phyloP scores from a whole-genome alignment of 2,797 vertebrate species.

The Momotus momota region DNA sequence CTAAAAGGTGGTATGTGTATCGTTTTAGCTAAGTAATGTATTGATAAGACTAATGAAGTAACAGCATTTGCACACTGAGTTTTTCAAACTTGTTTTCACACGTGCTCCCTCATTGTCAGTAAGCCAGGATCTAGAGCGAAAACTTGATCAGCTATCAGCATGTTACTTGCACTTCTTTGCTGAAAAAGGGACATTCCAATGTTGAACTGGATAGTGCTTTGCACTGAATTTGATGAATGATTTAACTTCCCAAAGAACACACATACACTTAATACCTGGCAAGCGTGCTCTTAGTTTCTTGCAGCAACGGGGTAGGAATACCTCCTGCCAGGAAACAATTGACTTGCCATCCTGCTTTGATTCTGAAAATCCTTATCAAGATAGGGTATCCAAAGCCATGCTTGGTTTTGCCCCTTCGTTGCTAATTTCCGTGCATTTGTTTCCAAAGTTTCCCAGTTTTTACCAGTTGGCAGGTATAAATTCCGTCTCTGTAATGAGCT shows the following conservation, averaged over 20 bases:
- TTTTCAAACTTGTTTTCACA: neutral
- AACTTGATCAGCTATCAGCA: neutral
- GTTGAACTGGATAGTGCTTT: neutral
- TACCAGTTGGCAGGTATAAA: conserved; percentile 58
- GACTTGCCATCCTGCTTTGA: conserved; percentile 12
- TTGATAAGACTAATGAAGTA: neutral
- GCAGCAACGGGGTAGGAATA: neutral
- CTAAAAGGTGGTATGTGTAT: neutral
- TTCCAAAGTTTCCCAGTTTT: conserved; percentile 59
- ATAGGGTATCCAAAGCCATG: neutral
- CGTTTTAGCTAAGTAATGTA: neutral
- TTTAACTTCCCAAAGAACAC: neutral
- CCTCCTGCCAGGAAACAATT: neutral
- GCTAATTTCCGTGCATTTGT: conserved; percentile 48
- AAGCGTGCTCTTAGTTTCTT: neutral
- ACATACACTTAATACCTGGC: neutral
- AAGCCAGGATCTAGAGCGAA: neutral
- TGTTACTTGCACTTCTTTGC: neutral
- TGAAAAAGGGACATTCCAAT: neutral
- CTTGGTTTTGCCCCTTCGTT: neutral
- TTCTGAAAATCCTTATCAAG: conserved; percentile 46
- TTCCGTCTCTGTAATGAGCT: neutral
- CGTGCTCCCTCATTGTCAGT: neutral
- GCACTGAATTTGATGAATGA: neutral
- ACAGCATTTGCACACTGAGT: neutral